A percentile compares a stretch with the other conserved stretches of the same genome.
Conservation (phyloP, 30 jellyfish, hydroid and myxozoan genomes). For the Sanderia malayensis region DNA sequence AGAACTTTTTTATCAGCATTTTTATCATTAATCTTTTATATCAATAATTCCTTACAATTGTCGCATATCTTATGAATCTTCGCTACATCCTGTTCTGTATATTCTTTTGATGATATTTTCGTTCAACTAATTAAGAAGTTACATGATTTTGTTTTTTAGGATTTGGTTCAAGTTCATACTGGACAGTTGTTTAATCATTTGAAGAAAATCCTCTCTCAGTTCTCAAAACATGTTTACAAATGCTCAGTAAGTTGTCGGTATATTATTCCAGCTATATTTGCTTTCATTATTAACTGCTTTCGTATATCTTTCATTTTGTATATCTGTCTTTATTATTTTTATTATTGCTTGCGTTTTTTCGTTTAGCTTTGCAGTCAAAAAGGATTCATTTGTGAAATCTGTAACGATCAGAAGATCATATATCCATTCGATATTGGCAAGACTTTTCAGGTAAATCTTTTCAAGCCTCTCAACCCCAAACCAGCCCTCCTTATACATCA, state of each 20-base stretch:
- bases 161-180: slow-evolving; percentile 79
- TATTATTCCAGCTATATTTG: too few species aligned
- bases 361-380: slow-evolving; percentile 85
- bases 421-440: slow-evolving; percentile 81
- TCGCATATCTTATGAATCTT: too few species aligned
- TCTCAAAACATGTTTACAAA: slow-evolving; percentile 79
- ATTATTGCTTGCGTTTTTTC: background rate
- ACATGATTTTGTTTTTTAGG: slow-evolving; percentile 30
- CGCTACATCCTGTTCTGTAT: too few species aligned
- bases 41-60: too few species aligned
- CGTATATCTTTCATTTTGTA: too few species aligned
- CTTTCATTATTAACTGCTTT: too few species aligned
- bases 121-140: too few species aligned
- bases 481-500: too few species aligned
- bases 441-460: slow-evolving; percentile 86
- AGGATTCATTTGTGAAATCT: slow-evolving; percentile 89
- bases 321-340: background rate
- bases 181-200: slow-evolving; percentile 86
- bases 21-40: too few species aligned
- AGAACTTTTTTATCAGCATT: too few species aligned
- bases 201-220: slow-evolving; percentile 65
- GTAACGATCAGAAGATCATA: slow-evolving; percentile 67
- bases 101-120: too few species aligned
- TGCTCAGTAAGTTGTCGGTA: slow-evolving; percentile 73
- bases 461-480: too few species aligned